Conservation (phyloP, 2,797 vertebrate genomes). For the Platalea minor region DNA sequence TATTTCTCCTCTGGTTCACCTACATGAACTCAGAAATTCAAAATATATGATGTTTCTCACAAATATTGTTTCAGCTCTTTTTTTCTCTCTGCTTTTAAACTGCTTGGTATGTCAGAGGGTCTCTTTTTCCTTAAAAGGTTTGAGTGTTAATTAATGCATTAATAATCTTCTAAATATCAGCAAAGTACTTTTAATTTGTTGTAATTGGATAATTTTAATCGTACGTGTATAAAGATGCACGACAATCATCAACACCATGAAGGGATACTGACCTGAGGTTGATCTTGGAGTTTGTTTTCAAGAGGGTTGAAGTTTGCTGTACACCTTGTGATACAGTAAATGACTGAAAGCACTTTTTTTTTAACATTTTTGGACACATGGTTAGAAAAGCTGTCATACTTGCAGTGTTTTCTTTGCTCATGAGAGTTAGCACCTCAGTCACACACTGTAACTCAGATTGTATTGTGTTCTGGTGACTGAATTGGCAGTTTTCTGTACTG, state of each 20-base stretch:
- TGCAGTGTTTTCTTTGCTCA: neutral
- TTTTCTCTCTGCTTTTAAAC: neutral
- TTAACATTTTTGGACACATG: accelerated
- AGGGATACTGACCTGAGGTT: neutral
- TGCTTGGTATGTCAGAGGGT: neutral
- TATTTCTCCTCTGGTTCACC: neutral
- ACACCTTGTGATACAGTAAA: neutral
- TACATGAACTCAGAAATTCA: neutral
- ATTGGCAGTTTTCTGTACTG: neutral
- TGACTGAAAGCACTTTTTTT: neutral
- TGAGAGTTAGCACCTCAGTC: neutral
- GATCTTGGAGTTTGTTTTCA: neutral
- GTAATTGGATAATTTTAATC: neutral
- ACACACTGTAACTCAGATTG: neutral
- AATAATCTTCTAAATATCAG: neutral
- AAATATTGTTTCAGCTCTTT: neutral
- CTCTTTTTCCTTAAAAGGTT: neutral
- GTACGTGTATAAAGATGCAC: accelerated
- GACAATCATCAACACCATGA: neutral
- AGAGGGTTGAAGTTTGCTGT: neutral
- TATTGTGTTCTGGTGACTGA: neutral
- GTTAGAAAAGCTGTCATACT: neutral
- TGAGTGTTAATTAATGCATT: neutral
- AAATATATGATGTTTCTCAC: neutral
- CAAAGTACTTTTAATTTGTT: neutral